A percentile compares a stretch with the other conserved stretches of the same genome.
Evolutionary conservation across 2,797 vertebrate species (phyloP).

Genomic region (Diplodus sargus): DNA sequence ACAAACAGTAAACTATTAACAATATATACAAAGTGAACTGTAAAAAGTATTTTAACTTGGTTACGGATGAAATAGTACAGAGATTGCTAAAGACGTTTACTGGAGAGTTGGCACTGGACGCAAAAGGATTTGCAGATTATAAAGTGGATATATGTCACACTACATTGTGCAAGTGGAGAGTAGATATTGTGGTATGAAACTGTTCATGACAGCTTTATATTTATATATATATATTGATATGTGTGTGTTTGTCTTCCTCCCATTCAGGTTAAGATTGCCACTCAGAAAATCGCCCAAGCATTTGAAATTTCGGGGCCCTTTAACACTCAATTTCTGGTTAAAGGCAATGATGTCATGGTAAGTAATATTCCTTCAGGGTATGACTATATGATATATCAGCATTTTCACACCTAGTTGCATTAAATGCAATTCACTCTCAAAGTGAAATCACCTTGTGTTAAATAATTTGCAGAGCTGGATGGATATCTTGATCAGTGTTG

Average conservation of each 20-base stretch:
- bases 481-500: conserved; percentile 42
- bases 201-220: conserved; percentile 7
- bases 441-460: conserved; percentile 46
- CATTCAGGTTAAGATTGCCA: conserved; percentile 90
- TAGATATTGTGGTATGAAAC: neutral
- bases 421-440: conserved; percentile 46
- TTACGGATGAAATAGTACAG: too few relatives aligned
- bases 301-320: conserved; percentile 97
- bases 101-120: too few relatives aligned
- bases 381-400: conserved; percentile 61
- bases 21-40: too few relatives aligned
- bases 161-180: neutral
- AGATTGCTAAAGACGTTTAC: too few relatives aligned
- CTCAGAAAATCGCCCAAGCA: conserved; percentile 91
- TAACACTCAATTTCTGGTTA: conserved; percentile 96
- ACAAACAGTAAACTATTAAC: too few relatives aligned
- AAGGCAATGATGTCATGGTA: conserved; percentile 96
- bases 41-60: too few relatives aligned
- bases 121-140: too few relatives aligned
- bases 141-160: too few relatives aligned
- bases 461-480: conserved; percentile 30
- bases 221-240: conserved; percentile 14
- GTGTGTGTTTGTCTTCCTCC: conserved; percentile 36
- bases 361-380: conserved; percentile 72
- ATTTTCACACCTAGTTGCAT: conserved; percentile 55